Conservation (phyloP, 2,113 vertebrate species). For the Callionymus lyra region DNA sequence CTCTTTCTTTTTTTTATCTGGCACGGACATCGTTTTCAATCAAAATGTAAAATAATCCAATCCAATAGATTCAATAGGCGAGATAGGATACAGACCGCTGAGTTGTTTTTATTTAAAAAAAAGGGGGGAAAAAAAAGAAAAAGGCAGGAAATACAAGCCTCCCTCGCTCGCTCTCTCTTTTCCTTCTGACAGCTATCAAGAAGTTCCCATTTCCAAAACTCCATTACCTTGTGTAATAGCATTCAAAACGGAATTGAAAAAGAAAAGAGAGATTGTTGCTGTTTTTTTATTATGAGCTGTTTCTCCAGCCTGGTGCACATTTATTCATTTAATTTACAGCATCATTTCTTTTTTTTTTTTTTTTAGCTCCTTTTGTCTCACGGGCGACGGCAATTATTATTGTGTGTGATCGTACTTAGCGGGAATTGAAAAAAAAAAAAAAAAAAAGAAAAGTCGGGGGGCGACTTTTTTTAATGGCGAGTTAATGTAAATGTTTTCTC, state of each 20-base stretch:
- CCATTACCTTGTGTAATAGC: slow-evolving; percentile 86
- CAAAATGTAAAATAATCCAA: slow-evolving; percentile 99
- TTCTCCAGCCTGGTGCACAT: slow-evolving; percentile 74
- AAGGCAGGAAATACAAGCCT: slow-evolving; percentile 68
- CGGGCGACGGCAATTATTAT: slow-evolving; percentile 53
- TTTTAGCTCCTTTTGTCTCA: slow-evolving; percentile 55
- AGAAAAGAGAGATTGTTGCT: slow-evolving; percentile 75
- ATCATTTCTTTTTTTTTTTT: slow-evolving; percentile 59
- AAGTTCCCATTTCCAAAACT: slow-evolving; percentile 79
- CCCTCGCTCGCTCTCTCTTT: slow-evolving; percentile 48
- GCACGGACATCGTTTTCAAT: slow-evolving; percentile 97
- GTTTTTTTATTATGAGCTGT: slow-evolving; percentile 78
- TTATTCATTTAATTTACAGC: slow-evolving; percentile 86
- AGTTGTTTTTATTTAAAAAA: slow-evolving; percentile 85
- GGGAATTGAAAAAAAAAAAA: slow-evolving; percentile 62
- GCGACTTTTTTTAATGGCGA: slow-evolving; percentile 65
- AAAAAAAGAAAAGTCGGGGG: slow-evolving; percentile 40
- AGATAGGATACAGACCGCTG: slow-evolving; percentile 95
- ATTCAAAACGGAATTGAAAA: slow-evolving; percentile 77
- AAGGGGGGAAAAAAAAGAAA: too few species aligned
- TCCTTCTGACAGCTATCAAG: slow-evolving; percentile 76
- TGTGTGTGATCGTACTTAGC: slow-evolving; percentile 55
- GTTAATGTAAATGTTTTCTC: slow-evolving; percentile 64
- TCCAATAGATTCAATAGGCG: slow-evolving; percentile 81
- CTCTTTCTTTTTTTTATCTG: slow-evolving; percentile 87